Evolutionary conservation across 2,888 invertebrate species (phyloP), one percentile per base, ranked within the genome.

Genomic region (Branchipolynoe longqiensis): DNA sequence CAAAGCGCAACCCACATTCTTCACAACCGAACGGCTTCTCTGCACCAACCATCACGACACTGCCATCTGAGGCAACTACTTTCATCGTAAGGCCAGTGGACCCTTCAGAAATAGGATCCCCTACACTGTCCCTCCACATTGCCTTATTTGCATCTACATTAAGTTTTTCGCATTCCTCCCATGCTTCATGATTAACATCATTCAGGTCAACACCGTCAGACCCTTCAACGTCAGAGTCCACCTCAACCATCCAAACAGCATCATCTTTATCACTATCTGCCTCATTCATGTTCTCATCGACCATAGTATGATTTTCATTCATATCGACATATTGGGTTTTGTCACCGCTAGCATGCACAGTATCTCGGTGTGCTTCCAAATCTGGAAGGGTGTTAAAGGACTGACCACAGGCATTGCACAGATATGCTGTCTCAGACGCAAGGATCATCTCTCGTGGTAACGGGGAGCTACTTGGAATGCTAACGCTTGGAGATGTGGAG

Each of bases 1-100:
- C 25, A 78, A 78, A 78, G 8, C 22, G 28, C 54, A 48, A 8
- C 4, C 31, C 28, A 28, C 78, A 78, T 4, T 41, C 54, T 6
- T 78, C 78, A 31, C 78, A 78, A 28, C 28, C 28, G 25, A 48
- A 31, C 1, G 22, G 41, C n/a, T 78, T 69, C 18, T 48, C 78
- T 54, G 25, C 6, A n/a, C 62, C 6, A 25, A n/a, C 6, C 14
- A 18, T 62, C 62, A 62, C 25, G 62, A 18, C 25, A 73, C 25
- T 22, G 25, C 28, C 28, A 36, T 12, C 36, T 33, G 62, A 28
- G 8, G 8, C 62, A 62, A 14, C n/a, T n/a, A n/a, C n/a, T n/a
- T n/a, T n/a, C n/a, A n/a, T n/a, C n/a, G n/a, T n/a, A n/a, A n/a
- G n/a, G n/a, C n/a, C n/a, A n/a, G n/a, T n/a, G n/a, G n/a, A n/a